These are phyloP conservation scores for Scophthalmus maximus DNA, from an alignment of 2,113 vertebrate genomes.

Conservation along the genomic window DNA sequence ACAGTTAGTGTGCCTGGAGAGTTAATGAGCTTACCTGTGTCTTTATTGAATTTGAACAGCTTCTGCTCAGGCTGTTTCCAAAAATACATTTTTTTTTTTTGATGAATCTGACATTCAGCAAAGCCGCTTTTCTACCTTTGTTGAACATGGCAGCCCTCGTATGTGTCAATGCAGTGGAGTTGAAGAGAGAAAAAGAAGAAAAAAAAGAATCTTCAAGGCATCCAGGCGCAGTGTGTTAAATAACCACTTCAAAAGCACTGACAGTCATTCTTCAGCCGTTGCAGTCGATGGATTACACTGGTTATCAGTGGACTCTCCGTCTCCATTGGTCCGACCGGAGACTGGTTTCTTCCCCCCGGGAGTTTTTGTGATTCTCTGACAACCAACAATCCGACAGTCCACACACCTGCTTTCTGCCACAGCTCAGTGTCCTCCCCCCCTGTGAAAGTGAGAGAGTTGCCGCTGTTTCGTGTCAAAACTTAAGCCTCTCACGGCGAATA, in stretches of 20 bases:
- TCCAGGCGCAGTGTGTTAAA: neutral
- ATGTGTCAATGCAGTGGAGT: conserved; percentile 34
- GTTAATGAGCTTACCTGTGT: conserved; percentile 74
- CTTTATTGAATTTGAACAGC: conserved; percentile 70
- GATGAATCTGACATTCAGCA: conserved; percentile 60
- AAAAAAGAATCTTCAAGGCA: conserved; percentile 2
- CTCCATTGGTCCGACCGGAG: neutral
- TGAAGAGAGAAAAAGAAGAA: neutral
- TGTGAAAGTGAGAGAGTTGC: neutral
- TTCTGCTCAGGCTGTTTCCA: conserved; percentile 39
- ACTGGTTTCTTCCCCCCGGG: neutral
- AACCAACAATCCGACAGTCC: neutral
- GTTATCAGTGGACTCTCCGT: neutral
- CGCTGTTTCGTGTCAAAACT: neutral
- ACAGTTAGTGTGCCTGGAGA: conserved; percentile 52
- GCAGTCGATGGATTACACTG: neutral
- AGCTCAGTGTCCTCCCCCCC: neutral
- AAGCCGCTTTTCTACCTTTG: conserved; percentile 49
- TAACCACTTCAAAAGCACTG: neutral
- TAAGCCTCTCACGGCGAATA: neutral
- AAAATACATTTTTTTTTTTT: conserved; percentile 62
- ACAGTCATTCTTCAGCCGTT: conserved; percentile 2
- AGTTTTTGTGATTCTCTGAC: neutral
- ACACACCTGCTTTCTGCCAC: neutral
- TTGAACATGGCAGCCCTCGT: conserved; percentile 21